Evolutionary conservation across 2,113 vertebrate species (phyloP), one percentile per base, ranked within the genome.

Genomic region (Paradoxurus hermaphroditus): DNA sequence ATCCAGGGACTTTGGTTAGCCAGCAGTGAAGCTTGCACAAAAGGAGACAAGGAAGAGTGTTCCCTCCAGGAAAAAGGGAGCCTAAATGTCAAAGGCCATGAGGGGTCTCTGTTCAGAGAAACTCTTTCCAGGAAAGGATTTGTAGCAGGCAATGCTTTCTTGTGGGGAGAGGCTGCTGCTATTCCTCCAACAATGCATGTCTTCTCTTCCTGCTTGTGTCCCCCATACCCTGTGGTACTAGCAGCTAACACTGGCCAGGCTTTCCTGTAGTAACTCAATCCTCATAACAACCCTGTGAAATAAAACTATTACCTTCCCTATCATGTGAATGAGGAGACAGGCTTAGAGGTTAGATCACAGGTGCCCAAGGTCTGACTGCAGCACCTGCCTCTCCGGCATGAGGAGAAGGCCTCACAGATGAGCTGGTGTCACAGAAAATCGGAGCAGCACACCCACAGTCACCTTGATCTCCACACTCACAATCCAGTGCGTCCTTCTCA

Each of bases 61-160:
- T 90, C 3, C 25, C n/a, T 77, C 34, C n/a, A 83, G n/a, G 31
- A 81, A 21, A 68, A 83, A 31, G 39, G 41, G 36, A 82, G n/a
- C 12, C 51, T 78, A 39, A 21, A 36, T 53, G 44, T 36, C 68
- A 5, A 36, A 70, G 79, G 44, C 63, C 14, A 4, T 4, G 19
- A 39, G 77, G 5, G 14, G 14, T 82, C 75, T 73, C 59, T 96
- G 14, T 39, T 72, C 79, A 89, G 84, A 90, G 94, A 65, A 78
- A 82, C 8, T 39, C 25, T 68, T 93, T 65, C 23, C 44, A 51
- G 62, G 62, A 67, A 65, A 90, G 19, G 25, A 8, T 46, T 63
- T 19, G 15, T 63, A 31, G 31, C 9, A 65, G 46, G 10, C 53
- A 27, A 53, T 29, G 9, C 62, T 70, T 85, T 73, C 44, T 36